These are phyloP conservation scores for Troides aeacus DNA, from an alignment of 2,888 invertebrate genomes.

Conservation along the genomic window DNA sequence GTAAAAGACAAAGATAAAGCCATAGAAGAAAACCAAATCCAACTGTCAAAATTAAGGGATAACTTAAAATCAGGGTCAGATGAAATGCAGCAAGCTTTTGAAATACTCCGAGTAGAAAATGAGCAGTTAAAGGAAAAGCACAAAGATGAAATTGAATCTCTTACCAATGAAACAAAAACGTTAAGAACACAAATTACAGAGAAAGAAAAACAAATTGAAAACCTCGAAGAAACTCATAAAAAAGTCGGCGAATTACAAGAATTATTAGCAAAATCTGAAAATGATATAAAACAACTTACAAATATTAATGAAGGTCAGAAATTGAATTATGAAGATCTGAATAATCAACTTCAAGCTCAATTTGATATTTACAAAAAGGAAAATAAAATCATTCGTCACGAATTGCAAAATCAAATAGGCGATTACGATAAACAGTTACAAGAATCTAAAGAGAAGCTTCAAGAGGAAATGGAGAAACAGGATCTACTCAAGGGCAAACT, in stretches of 20 bases:
- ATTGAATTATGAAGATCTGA: conserved; percentile 71
- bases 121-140: conserved; percentile 58
- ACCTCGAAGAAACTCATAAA: conserved; percentile 58
- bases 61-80: conserved; percentile 52
- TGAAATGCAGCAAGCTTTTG: conserved; percentile 56
- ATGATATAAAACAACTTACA: conserved; percentile 67
- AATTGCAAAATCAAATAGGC: conserved; percentile 79
- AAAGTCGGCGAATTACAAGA: conserved; percentile 66
- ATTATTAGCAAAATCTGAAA: conserved; percentile 66
- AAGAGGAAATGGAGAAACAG: conserved; percentile 63
- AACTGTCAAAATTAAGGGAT: conserved; percentile 53
- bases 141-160: conserved; percentile 61
- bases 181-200: conserved; percentile 56
- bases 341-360: conserved; percentile 64
- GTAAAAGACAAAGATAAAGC: conserved; percentile 47
- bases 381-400: conserved; percentile 73
- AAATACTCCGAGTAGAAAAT: conserved; percentile 60
- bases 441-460: conserved; percentile 62
- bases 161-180: conserved; percentile 55
- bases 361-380: conserved; percentile 71
- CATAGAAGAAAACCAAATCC: conserved; percentile 55
- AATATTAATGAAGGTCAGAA: conserved; percentile 74
- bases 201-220: conserved; percentile 59
- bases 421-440: conserved; percentile 69
- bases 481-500: conserved; percentile 61